A percentile compares a stretch with the other conserved stretches of the same genome.
These are phyloP conservation scores for Fistularia tabacaria DNA, from an alignment of 2,797 vertebrate species.

Conservation along the genomic window DNA sequence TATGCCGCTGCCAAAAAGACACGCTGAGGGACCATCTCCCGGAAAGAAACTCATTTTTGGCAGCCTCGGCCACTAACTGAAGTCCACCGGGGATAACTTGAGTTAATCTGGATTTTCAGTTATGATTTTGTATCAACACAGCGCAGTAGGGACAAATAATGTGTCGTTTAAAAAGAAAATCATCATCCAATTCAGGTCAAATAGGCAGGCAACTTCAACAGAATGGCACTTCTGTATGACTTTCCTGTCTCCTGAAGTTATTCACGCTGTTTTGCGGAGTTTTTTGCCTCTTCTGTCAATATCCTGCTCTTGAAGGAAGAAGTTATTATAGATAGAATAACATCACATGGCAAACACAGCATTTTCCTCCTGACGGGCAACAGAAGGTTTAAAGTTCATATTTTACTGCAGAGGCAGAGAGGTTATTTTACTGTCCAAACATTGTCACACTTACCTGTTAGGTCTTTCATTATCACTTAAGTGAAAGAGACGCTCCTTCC, in stretches of 20 bases:
- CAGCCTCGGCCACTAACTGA: slow-evolving; percentile 5
- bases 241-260: slow-evolving; percentile 13
- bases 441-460: slow-evolving; percentile 4
- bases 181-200: too few relatives aligned
- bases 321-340: not conserved
- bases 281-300: slow-evolving; percentile 16
- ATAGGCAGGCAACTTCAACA: too few relatives aligned
- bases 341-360: not conserved
- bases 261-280: not conserved
- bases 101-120: slow-evolving; percentile 4
- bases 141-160: too few relatives aligned
- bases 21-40: slow-evolving; percentile 10
- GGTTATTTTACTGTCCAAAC: slow-evolving; percentile 12
- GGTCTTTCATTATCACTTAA: not conserved
- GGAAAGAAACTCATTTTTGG: slow-evolving; percentile 11
- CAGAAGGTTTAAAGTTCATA: slow-evolving; percentile 40
- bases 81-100: slow-evolving; percentile 7
- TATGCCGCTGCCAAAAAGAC: slow-evolving; percentile 26
- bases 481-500: slow-evolving; percentile 2
- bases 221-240: not conserved
- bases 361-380: slow-evolving; percentile 22
- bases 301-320: slow-evolving; percentile 27
- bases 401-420: slow-evolving; percentile 11
- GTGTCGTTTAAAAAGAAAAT: too few relatives aligned
- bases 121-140: slow-evolving; percentile 5